A percentile compares a stretch with the other conserved stretches of the same genome.
Conservation (phyloP, 2,888 invertebrate genomes). For the Drosophila barbarae region DNA sequence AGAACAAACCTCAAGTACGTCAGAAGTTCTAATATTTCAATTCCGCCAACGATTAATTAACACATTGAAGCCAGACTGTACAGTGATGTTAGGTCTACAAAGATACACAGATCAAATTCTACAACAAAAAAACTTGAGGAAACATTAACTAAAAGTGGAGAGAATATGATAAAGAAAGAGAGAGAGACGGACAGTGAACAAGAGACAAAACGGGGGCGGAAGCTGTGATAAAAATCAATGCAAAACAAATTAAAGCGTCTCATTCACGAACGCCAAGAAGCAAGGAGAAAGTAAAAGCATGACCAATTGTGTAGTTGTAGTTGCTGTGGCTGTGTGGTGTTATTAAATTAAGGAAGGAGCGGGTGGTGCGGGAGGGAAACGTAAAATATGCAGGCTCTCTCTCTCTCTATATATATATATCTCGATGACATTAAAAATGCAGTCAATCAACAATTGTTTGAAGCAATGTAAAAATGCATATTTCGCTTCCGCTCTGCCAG, state of each 20-base stretch:
- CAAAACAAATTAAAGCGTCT: slow-evolving; percentile 54
- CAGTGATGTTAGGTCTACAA: slow-evolving; percentile 34
- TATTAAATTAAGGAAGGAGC: slow-evolving; percentile 63
- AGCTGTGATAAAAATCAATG: slow-evolving; percentile 63
- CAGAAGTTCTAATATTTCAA: not conserved
- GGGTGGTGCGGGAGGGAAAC: slow-evolving; percentile 12
- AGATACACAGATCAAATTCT: slow-evolving; percentile 7
- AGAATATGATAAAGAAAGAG: slow-evolving; percentile 13
- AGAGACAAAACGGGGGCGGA: slow-evolving; percentile 34
- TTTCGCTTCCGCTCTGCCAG: slow-evolving; percentile 5
- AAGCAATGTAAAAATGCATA: slow-evolving; percentile 14
- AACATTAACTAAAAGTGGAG: not conserved
- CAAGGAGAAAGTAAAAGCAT: slow-evolving; percentile 53
- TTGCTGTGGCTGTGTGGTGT: slow-evolving; percentile 30
- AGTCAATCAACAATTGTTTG: slow-evolving; percentile 33
- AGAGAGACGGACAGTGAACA: not conserved
- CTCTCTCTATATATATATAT: not conserved
- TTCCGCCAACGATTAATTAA: slow-evolving; percentile 41
- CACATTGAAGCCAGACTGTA: slow-evolving; percentile 47
- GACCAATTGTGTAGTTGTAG: slow-evolving; percentile 34
- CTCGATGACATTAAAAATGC: slow-evolving; percentile 25
- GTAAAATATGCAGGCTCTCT: slow-evolving; percentile 32
- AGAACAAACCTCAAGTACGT: not conserved
- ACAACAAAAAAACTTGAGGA: slow-evolving; percentile 14
- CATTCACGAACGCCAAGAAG: slow-evolving; percentile 18